phyloP scores from a whole-genome alignment of 1,140 invertebrate species.

The Heliconius nattereri region DNA sequence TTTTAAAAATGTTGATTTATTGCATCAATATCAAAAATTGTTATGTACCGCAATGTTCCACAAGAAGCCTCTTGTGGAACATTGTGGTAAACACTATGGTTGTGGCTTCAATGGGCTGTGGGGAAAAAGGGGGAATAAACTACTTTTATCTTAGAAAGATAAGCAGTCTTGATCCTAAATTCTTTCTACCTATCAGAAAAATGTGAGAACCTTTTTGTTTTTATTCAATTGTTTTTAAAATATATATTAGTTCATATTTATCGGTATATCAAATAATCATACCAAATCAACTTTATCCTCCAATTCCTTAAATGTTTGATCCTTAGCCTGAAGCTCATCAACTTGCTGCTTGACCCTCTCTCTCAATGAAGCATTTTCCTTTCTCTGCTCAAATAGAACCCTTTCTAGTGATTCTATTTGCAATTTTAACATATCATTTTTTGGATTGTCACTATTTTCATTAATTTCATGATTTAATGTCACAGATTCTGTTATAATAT shows the following conservation, averaged over 20 bases:
- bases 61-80: no score
- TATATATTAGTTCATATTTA: background rate
- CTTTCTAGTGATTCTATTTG: constrained; percentile 69
- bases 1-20: no score
- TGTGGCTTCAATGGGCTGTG: no score
- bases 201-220: no score
- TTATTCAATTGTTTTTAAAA: background rate
- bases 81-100: no score
- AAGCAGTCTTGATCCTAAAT: no score
- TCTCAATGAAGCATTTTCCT: constrained; percentile 58
- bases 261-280: background rate
- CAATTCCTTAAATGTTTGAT: constrained; percentile 70
- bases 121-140: no score
- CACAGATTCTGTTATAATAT: constrained; percentile 23
- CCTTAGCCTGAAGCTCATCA: constrained; percentile 66
- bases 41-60: no score
- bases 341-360: constrained; percentile 64
- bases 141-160: no score
- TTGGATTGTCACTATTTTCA: constrained; percentile 39
- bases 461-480: constrained; percentile 22
- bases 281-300: constrained; percentile 74
- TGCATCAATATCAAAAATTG: no score
- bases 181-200: no score
- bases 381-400: constrained; percentile 64
- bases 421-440: constrained; percentile 56